Base-by-base conservation (phyloP, 2,113 vertebrate genomes). In the Plectropomus leopardus region DNA sequence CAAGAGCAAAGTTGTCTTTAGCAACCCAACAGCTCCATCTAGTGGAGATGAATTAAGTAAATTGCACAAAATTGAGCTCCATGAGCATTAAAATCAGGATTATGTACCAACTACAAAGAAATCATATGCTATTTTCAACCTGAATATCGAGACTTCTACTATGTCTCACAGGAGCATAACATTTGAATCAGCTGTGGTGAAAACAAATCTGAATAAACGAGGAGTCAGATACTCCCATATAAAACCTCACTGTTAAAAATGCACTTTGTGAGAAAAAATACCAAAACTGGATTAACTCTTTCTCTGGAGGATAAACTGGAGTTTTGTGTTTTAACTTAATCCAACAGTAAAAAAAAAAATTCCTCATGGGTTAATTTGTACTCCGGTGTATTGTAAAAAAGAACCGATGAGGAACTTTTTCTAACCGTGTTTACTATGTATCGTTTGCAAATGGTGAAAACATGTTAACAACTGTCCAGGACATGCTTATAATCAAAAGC, bases 391-490 rank as follows among this genome's bases (percentile, higher is more conserved):
- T 73, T 80, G 60, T 78, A 24, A 84, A 75, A n/a, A 78, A 60
- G 11, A 69, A 63, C 28, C 7, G 36, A 58, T 24, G 48, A 59
- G 54, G 45, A 58, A 32, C 44, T 24, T 68, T 32, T 63, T 82
- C 10, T 50, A 45, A 71, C n/a, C 40, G 55, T 24, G 85, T 92
- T 92, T 89, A 82, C 78, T 88, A 83, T 84, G 73, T 87, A 81
- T 80, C n/a, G 86, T 94, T 93, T 95, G 89, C 86, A 93, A 88
- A 73, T 72, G 47, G 51, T 86, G n/a, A 88, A 90, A 89, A 65
- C 54, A 79, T 70, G 82, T 78, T 72, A 54, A 80, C 51, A 82
- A 58, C 26, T 51, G 77, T 65, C 44, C 51, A 34, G 53, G 17
- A 78, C 54, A 79, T 72, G 30, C 53, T 67, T 72, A 30, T 42